These are phyloP conservation scores for Lepidostoma basale DNA, from an alignment of 1,140 invertebrate species.

Conservation along the genomic window DNA sequence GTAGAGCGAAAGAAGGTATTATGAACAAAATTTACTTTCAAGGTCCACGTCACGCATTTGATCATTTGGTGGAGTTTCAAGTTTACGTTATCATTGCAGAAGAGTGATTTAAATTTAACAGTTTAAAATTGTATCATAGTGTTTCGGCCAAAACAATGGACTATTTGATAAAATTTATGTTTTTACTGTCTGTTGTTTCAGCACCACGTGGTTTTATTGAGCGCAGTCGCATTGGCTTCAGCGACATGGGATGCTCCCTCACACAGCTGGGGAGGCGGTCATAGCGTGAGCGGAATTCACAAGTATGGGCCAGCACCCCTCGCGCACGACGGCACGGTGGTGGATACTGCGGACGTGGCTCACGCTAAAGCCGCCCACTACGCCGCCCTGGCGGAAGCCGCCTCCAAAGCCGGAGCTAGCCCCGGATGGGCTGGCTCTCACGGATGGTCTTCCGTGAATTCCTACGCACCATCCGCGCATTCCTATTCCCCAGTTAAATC, in stretches of 20 bases:
- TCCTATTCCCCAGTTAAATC: too few species aligned
- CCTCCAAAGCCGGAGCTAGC: neutral
- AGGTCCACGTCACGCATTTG: too few species aligned
- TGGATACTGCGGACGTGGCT: constrained; percentile 56
- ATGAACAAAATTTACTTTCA: too few species aligned
- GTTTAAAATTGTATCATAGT: neutral
- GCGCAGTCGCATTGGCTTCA: constrained; percentile 23
- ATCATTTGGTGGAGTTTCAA: too few species aligned
- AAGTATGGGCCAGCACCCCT: constrained; percentile 24
- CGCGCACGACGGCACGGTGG: constrained; percentile 33
- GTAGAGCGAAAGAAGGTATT: too few species aligned
- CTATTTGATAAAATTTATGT: constrained; percentile 4
- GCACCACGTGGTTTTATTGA: constrained; percentile 18
- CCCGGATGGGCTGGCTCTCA: neutral
- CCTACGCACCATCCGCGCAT: constrained; percentile 30
- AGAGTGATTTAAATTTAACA: too few species aligned
- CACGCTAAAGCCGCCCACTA: constrained; percentile 53
- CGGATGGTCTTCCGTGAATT: constrained; percentile 29
- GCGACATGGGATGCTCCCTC: constrained; percentile 3
- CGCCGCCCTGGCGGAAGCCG: constrained; percentile 1
- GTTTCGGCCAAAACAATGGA: too few species aligned
- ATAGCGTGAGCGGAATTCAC: neutral
- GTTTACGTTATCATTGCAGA: too few species aligned
- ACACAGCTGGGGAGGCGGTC: neutral
- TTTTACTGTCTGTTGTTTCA: constrained; percentile 34